Conservation (phyloP, 2,797 vertebrate genomes). For the Pterois miles region DNA sequence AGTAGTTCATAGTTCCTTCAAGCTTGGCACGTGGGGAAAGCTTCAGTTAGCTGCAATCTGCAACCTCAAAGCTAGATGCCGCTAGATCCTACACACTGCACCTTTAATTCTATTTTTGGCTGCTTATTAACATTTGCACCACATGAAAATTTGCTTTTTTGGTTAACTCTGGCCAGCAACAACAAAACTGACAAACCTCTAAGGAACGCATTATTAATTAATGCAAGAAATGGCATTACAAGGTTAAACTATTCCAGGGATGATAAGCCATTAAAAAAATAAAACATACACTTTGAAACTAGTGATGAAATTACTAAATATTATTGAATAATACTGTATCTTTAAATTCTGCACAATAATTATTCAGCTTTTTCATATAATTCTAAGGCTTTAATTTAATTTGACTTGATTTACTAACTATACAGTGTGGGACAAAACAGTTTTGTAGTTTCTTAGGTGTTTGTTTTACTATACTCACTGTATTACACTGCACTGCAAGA, state of each 20-base stretch:
- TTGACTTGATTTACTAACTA: background rate
- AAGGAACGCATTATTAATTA: background rate
- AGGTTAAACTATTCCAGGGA: background rate
- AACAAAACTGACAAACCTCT: background rate
- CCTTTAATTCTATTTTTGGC: background rate
- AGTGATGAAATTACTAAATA: background rate
- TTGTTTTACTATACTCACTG: background rate
- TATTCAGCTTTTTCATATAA: background rate
- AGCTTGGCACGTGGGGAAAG: too few relatives aligned
- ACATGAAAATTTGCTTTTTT: background rate
- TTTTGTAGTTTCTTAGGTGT: background rate
- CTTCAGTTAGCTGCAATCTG: too few relatives aligned
- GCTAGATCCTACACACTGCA: too few relatives aligned
- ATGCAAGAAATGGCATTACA: background rate
- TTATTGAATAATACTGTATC: background rate
- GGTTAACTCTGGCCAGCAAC: background rate
- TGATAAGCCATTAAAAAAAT: background rate
- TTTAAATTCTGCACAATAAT: background rate
- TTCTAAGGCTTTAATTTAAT: background rate
- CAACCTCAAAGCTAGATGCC: too few relatives aligned
- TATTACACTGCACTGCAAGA: background rate
- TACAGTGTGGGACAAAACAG: background rate
- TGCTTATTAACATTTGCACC: background rate
- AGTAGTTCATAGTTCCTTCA: too few relatives aligned
- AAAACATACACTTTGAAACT: background rate